Percentiles rank a stretch among this genome's conserved stretches.
Conservation (phyloP, 2,113 vertebrate genomes). For the Sprattus sprattus region DNA sequence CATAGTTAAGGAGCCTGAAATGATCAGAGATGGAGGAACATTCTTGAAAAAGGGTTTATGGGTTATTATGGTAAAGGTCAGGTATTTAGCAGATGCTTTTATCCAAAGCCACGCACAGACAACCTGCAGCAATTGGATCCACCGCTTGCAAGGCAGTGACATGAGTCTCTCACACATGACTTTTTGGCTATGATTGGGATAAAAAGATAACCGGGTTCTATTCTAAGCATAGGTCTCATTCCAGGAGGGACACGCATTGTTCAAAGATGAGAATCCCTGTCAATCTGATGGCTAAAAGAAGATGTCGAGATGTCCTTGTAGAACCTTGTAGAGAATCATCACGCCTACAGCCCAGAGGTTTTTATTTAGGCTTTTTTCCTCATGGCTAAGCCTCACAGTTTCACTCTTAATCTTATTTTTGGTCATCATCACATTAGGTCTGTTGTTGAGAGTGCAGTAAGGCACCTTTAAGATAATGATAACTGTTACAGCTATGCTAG, state of each 20-base stretch:
- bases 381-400: neutral
- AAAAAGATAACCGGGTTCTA: no score
- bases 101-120: no score
- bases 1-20: no score
- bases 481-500: neutral
- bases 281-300: neutral
- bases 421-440: neutral
- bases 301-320: neutral
- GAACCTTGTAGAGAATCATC: neutral
- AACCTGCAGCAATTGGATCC: no score
- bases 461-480: neutral
- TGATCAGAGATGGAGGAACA: no score
- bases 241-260: no score
- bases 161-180: neutral
- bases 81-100: no score
- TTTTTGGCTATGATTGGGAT: neutral
- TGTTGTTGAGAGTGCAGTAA: neutral
- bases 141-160: no score
- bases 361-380: neutral
- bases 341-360: neutral
- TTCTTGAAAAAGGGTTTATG: neutral
- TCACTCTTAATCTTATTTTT: neutral
- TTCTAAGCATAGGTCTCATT: no score
- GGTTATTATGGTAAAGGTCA: neutral
- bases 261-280: neutral